These are phyloP conservation scores for Coleophora flavipennella DNA, from an alignment of 2,888 invertebrate genomes.

Conservation along the genomic window DNA sequence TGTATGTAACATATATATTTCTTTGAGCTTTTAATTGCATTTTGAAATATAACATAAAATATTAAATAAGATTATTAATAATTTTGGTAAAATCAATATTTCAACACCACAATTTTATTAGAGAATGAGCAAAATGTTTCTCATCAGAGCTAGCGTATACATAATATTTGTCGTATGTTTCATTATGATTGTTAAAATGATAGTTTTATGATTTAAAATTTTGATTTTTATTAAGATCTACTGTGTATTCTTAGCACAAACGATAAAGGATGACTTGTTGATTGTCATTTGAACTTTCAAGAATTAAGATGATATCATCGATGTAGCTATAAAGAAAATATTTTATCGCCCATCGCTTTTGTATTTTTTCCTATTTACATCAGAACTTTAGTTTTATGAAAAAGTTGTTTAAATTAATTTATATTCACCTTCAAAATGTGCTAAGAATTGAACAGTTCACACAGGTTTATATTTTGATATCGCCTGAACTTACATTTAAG, in stretches of 20 bases:
- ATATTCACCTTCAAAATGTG: conserved; percentile 8
- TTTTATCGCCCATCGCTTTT: not conserved
- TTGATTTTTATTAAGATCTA: conserved; percentile 38
- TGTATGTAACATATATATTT: conserved; percentile 89
- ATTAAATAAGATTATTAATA: conserved; percentile 81
- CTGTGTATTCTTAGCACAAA: conserved; percentile 27
- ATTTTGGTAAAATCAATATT: conserved; percentile 84
- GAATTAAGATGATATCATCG: no score
- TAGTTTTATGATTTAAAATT: conserved; percentile 65
- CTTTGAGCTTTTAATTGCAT: conserved; percentile 90
- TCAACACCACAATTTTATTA: conserved; percentile 64
- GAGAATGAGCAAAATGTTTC: conserved; percentile 75
- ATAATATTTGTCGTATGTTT: conserved; percentile 77
- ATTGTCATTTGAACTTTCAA: not conserved
- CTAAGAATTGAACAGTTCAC: conserved; percentile 15
- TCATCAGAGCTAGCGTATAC: conserved; percentile 83
- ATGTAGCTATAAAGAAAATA: no score
- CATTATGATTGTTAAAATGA: conserved; percentile 74
- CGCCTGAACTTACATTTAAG: conserved; percentile 52
- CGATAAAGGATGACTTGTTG: not conserved
- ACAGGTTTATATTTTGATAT: conserved; percentile 33
- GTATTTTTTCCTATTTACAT: no score
- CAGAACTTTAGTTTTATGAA: not conserved
- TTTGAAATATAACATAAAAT: conserved; percentile 88
- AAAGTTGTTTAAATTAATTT: not conserved